Evolutionary conservation across 2,888 invertebrate genomes (phyloP).

Genomic region (Cerceris ruficornis): DNA sequence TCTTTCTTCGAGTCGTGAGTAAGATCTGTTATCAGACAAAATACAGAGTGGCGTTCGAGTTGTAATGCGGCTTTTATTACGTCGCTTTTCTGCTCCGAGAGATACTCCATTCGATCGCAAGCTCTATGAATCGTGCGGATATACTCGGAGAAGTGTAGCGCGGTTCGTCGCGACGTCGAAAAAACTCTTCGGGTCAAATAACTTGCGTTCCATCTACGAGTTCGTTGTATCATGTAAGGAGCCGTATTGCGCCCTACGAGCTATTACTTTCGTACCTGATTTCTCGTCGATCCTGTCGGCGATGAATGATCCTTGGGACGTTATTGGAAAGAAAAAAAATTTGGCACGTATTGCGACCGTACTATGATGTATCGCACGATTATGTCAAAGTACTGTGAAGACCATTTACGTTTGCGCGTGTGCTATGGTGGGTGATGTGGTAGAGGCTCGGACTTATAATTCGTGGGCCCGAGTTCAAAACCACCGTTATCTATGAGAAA

Average conservation of each 20-base stretch:
- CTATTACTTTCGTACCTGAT: conserved; percentile 9
- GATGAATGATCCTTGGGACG: neutral
- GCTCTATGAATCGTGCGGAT: conserved; percentile 12
- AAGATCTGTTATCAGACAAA: neutral
- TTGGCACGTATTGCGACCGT: conserved; percentile 1
- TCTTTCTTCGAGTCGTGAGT: neutral
- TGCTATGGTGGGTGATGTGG: too few relatives aligned
- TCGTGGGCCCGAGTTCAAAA: too few relatives aligned
- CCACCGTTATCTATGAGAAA: too few relatives aligned
- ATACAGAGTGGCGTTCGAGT: neutral
- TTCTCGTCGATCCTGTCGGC: neutral
- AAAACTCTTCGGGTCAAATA: conserved; percentile 27
- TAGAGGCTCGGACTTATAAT: too few relatives aligned
- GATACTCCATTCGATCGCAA: conserved; percentile 22
- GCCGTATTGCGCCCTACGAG: conserved; percentile 6
- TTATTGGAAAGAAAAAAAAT: neutral
- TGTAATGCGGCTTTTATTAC: neutral
- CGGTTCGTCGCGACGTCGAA: conserved; percentile 21
- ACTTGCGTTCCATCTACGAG: neutral
- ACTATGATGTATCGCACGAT: neutral
- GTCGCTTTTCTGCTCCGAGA: conserved; percentile 1
- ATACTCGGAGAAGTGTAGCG: conserved; percentile 7
- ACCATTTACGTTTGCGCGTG: too few relatives aligned
- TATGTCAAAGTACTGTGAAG: neutral
- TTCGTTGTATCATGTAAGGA: conserved; percentile 15